These are phyloP conservation scores for Rhinoraja longicauda DNA, from an alignment of 2,797 vertebrate species.

Conservation along the genomic window DNA sequence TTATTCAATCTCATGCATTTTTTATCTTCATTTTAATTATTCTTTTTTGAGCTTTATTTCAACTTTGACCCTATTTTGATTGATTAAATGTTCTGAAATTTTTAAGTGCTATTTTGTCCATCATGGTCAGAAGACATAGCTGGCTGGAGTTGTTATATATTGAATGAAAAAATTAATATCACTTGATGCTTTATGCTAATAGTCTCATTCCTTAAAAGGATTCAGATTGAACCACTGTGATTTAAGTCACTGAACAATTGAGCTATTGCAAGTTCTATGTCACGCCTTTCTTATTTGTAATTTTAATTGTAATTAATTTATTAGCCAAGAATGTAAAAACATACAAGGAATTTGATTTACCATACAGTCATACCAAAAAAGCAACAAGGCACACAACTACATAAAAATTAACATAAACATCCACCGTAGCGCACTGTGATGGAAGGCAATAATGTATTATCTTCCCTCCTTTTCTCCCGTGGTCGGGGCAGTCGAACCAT, in stretches of 20 bases:
- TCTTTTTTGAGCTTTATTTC: neutral
- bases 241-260: neutral
- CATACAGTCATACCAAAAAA: no score
- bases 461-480: no score
- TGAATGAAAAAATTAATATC: neutral
- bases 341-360: no score
- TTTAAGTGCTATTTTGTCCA: neutral
- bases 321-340: no score
- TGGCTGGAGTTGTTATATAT: neutral
- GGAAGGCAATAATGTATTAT: no score
- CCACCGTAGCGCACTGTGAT: no score
- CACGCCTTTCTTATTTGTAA: neutral
- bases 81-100: neutral
- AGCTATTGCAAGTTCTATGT: neutral
- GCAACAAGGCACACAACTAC: no score
- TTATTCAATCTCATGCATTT: neutral
- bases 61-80: neutral
- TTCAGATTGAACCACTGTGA: neutral
- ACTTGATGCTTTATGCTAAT: neutral
- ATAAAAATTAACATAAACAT: no score
- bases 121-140: neutral
- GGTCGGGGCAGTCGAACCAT: no score
- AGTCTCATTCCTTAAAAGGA: neutral
- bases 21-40: neutral
- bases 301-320: no score